Percentiles rank a stretch among this genome's conserved stretches.
phyloP scores from a whole-genome alignment of 2,888 invertebrate species.

The Dasypolia templi region DNA sequence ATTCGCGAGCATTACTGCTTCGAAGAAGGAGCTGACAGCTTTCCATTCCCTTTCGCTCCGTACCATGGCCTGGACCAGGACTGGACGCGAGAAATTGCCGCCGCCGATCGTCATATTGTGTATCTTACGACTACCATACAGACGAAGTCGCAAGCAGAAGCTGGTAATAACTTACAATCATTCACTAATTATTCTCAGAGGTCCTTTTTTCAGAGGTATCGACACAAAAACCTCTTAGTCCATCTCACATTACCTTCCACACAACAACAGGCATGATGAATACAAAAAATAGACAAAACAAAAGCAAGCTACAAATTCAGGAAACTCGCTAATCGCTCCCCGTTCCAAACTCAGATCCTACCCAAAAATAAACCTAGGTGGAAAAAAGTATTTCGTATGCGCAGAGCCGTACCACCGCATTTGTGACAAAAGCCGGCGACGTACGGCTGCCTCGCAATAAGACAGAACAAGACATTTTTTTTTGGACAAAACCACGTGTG shows the following conservation, averaged over 20 bases:
- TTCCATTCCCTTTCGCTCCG: no score
- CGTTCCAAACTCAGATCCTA: slow-evolving; percentile 62
- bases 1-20: no score
- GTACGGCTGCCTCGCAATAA: slow-evolving; percentile 75
- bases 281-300: slow-evolving; percentile 16
- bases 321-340: slow-evolving; percentile 40
- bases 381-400: slow-evolving; percentile 76
- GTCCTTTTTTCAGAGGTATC: not conserved
- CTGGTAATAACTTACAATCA: not conserved
- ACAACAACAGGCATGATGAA: not conserved
- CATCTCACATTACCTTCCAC: slow-evolving; percentile 2
- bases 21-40: no score
- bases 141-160: no score
- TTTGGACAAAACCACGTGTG: slow-evolving; percentile 55
- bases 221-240: slow-evolving; percentile 2
- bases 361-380: slow-evolving; percentile 68
- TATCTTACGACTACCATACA: no score
- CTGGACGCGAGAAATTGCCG: no score
- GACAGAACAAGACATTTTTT: slow-evolving; percentile 62
- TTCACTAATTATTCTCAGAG: not conserved
- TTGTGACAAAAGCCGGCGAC: slow-evolving; percentile 77
- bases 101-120: no score
- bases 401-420: slow-evolving; percentile 65
- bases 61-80: no score
- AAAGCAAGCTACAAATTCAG: slow-evolving; percentile 22